A percentile compares a stretch with the other conserved stretches of the same genome.
Evolutionary conservation across 35 echinoderm and acorn worm genomes (phyloP).

Genomic region (Holothuria glaberrima): DNA sequence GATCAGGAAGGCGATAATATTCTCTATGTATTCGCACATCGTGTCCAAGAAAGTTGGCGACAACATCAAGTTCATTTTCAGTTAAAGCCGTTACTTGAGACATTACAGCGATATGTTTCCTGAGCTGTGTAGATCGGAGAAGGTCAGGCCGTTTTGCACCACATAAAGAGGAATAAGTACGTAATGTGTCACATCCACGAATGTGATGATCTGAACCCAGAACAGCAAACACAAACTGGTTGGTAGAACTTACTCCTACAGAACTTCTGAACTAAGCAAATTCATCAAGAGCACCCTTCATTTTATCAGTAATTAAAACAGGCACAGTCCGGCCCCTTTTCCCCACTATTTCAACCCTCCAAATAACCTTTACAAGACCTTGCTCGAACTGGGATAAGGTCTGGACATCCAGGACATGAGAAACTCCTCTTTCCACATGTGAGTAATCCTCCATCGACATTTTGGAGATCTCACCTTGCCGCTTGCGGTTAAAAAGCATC

Average conservation of each 20-base stretch:
- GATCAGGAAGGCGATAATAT: slow-evolving; percentile 47
- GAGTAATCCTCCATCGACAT: slow-evolving; percentile 56
- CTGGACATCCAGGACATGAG: slow-evolving; percentile 2
- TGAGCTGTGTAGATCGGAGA: not conserved
- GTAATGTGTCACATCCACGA: slow-evolving; percentile 37
- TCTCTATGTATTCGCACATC: slow-evolving; percentile 17
- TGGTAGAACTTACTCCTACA: not conserved
- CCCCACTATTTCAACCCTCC: slow-evolving; percentile 69
- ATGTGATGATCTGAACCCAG: slow-evolving; percentile 33
- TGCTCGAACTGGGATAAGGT: slow-evolving; percentile 51
- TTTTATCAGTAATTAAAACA: slow-evolving; percentile 46
- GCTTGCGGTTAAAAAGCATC: slow-evolving; percentile 70
- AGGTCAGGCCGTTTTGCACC: slow-evolving; percentile 39
- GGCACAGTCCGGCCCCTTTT: slow-evolving; percentile 72
- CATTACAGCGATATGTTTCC: slow-evolving; percentile 54
- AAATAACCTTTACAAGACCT: slow-evolving; percentile 56
- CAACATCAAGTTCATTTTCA: slow-evolving; percentile 47
- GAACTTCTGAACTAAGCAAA: not conserved
- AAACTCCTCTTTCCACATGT: slow-evolving; percentile 41
- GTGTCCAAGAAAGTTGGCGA: slow-evolving; percentile 53
- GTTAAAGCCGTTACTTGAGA: slow-evolving; percentile 38
- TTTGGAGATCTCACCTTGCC: slow-evolving; percentile 64
- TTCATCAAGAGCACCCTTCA: slow-evolving; percentile 53
- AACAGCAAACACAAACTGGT: slow-evolving; percentile 47
- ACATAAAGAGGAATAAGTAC: not conserved